These are phyloP conservation scores for Pseudopodoces humilis DNA, from an alignment of 2,113 vertebrate species.

Conservation along the genomic window DNA sequence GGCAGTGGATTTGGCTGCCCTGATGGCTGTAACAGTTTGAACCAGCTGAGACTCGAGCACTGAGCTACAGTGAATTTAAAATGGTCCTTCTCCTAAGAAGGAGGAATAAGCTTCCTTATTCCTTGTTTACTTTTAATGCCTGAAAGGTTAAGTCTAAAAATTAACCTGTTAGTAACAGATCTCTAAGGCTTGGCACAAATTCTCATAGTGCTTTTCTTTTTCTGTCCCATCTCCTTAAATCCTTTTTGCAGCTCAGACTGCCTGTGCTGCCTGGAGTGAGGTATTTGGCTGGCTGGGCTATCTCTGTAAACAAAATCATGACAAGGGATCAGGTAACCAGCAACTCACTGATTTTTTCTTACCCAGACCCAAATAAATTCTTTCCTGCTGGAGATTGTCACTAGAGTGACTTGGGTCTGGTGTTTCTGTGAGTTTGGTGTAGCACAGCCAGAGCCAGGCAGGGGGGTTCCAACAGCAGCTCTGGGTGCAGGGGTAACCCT, in stretches of 20 bases:
- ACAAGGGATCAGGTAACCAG: not conserved
- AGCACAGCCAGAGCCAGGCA: not conserved
- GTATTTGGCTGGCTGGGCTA: not conserved
- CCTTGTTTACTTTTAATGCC: not conserved
- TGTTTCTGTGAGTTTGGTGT: not conserved
- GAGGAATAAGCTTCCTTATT: not conserved
- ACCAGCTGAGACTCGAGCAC: not conserved
- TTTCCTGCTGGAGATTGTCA: not conserved
- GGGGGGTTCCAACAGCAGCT: not conserved
- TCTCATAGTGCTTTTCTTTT: not conserved
- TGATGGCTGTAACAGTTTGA: not conserved
- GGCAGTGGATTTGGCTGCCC: not conserved
- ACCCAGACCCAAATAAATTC: not conserved
- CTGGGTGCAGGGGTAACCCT: not conserved
- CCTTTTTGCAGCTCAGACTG: not conserved
- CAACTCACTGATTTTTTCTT: not conserved
- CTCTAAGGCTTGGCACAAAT: not conserved
- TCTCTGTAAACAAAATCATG: not conserved
- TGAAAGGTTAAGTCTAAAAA: slow-evolving; percentile 46
- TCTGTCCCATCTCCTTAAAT: not conserved
- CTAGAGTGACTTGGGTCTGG: not conserved
- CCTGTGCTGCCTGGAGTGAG: not conserved
- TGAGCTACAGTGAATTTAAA: not conserved
- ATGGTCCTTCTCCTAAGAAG: not conserved
- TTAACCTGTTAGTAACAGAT: not conserved